Evolutionary conservation across 92 coral and sea anemone genomes (phyloP).

Genomic region (Palythoa grandis): DNA sequence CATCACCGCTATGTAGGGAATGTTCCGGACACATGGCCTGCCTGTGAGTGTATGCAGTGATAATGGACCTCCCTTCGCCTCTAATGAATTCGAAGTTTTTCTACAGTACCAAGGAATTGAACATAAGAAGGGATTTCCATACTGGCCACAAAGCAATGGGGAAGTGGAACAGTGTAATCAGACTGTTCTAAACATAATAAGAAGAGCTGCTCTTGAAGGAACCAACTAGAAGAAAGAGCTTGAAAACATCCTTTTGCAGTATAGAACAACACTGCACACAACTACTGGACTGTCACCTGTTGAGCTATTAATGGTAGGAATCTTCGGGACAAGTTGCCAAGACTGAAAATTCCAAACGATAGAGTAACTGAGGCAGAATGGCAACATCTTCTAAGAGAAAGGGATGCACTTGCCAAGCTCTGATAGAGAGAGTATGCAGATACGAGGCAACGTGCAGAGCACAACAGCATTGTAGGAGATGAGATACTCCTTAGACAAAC

Average conservation of each 20-base stretch:
- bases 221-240: slow-evolving; percentile 59
- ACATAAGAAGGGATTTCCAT: slow-evolving; percentile 64
- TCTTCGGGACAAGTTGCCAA: slow-evolving; percentile 62
- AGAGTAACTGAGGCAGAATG: slow-evolving; percentile 60
- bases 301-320: slow-evolving; percentile 66
- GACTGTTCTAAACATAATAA: slow-evolving; percentile 61
- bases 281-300: slow-evolving; percentile 68
- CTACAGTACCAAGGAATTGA: slow-evolving; percentile 61
- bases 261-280: slow-evolving; percentile 63
- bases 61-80: slow-evolving; percentile 64
- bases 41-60: slow-evolving; percentile 61
- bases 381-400: slow-evolving; percentile 57
- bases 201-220: slow-evolving; percentile 64
- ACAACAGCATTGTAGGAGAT: slow-evolving; percentile 59
- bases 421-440: slow-evolving; percentile 67
- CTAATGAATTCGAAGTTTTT: slow-evolving; percentile 71
- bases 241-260: slow-evolving; percentile 62
- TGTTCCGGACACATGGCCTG: slow-evolving; percentile 69
- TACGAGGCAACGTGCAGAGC: slow-evolving; percentile 48
- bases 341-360: slow-evolving; percentile 44
- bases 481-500: slow-evolving; percentile 56
- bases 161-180: slow-evolving; percentile 70
- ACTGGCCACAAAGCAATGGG: slow-evolving; percentile 75
- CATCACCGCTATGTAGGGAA: slow-evolving; percentile 60
- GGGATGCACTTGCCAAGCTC: slow-evolving; percentile 59